Base-by-base conservation (phyloP, 1,140 invertebrate species). In the Anastatus disparis region DNA sequence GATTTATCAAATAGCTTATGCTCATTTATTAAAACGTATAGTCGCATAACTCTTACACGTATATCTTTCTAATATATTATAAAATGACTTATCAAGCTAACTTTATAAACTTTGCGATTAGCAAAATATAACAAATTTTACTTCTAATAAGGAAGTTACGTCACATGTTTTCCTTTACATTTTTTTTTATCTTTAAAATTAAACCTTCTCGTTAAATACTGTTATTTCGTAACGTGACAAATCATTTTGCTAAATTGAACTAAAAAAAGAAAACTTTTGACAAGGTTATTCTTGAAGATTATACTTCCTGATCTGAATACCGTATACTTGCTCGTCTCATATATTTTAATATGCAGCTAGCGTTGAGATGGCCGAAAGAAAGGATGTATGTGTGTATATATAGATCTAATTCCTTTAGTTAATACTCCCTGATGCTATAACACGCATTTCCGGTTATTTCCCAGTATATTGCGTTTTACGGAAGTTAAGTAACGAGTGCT, bases 161-260 rank as follows among this genome's bases (percentile, higher is more conserved):
- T 50, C 61, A 53, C 64, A 71, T 50, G 61, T 71, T 64, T 71
- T 42, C 61, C 35, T n/a, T n/a, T n/a, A n/a, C n/a, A n/a, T n/a
- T n/a, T n/a, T n/a, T n/a, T n/a, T n/a, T n/a, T n/a, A n/a, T n/a
- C n/a, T n/a, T n/a, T n/a, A n/a, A n/a, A n/a, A n/a, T n/a, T n/a
- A n/a, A n/a, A n/a, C n/a, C n/a, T n/a, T n/a, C n/a, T n/a, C n/a
- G n/a, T n/a, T n/a, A n/a, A n/a, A n/a, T n/a, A 15, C 68, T 40
- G 70, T 73, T 71, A 77, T 79, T 80, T 78, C 77, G 71, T 78
- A 79, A 72, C 74, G 73, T n/a, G n/a, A 73, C 70, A 78, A 79
- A 80, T 83, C 79, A 83, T 78, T 80, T 80, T 78, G 76, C 55
- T 76, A 59, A 71, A 55, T 50, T 52, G n/a, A n/a, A n/a, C n/a